Conservation (phyloP, 2,113 vertebrate species). For the Noturus placidus region DNA sequence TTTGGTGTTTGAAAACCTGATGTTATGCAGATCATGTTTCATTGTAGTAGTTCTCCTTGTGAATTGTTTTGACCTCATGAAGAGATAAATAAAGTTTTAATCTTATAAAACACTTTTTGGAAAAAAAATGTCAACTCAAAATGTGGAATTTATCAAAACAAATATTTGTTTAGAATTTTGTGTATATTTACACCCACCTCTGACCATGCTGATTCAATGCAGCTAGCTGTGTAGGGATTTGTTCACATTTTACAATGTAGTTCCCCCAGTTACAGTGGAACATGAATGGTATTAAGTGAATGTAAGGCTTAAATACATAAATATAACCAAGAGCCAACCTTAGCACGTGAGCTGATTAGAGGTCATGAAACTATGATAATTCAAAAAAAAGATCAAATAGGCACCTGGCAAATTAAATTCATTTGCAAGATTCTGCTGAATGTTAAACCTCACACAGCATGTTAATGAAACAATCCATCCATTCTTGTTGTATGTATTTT, state of each 20-base stretch:
- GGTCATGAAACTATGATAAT: neutral
- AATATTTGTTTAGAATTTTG: neutral
- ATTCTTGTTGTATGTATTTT: neutral
- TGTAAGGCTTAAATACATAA: neutral
- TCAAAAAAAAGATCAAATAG: neutral
- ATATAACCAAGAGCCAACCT: neutral
- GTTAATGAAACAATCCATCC: neutral
- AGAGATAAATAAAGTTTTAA: too few species aligned
- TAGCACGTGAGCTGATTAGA: neutral
- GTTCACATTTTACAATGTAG: constrained; percentile 1
- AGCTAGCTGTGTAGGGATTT: neutral
- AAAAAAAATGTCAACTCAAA: neutral
- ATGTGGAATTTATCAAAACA: neutral
- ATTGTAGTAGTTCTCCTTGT: too few species aligned
- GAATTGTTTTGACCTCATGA: neutral
- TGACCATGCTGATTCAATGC: neutral
- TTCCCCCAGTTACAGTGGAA: neutral
- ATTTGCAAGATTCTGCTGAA: neutral
- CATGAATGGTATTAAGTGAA: constrained; percentile 18
- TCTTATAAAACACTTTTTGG: too few species aligned
- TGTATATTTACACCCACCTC: neutral
- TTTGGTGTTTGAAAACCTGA: too few species aligned
- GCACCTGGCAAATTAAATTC: neutral
- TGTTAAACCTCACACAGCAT: neutral
- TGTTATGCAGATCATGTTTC: too few species aligned